Base-by-base conservation (phyloP, 2,888 invertebrate genomes). In the Prenolepis imparis region DNA sequence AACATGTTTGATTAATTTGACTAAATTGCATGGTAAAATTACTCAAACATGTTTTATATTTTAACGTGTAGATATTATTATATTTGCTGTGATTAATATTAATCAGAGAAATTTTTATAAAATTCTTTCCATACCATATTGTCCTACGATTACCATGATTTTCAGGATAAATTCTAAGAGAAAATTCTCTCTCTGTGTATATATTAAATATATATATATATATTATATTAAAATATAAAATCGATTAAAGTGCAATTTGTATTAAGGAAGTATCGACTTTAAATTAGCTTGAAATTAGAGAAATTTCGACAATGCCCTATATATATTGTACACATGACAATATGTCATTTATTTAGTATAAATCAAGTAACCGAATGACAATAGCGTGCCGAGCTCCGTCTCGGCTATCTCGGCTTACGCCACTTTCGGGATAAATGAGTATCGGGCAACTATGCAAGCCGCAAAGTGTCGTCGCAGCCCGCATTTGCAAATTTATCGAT, bases 401-500 rank as follows among this genome's bases (percentile, higher is more conserved):
- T 41, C n/a, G 32, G 32, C n/a, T 64, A 36, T 48, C 24, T 48
- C 66, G 15, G 24, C 41, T 67, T 52, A 41, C 11, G 18, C 6
- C 41, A 21, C 32, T 24, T 70, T 59, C 59, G 12, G 59, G 21
- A 78, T 70, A 68, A 70, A 59, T 59, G 68, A 68, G 67, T 28
- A 28, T 41, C 67, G 64, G 39, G 28, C 28, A 66, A 64, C 64
- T 77, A 77, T 77, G 55, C 3, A 28, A 21, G 72, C 67, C 84
- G 39, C 63, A 61, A 59, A 74, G 59, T 75, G 36, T 44, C 70
- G 70, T 78, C 28, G 78, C 64, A 57, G 55, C 32, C 63, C 52
- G 70, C 68, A 75, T 82, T 75, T 85, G 28, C 74, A 75, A 85
- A 85, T 85, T 85, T 85, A 85, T 75, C 85, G 85, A 85, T 82